Evolutionary conservation across 2,888 invertebrate genomes (phyloP), one percentile per base, ranked within the genome.

Genomic region (Heliconius ethilla): DNA sequence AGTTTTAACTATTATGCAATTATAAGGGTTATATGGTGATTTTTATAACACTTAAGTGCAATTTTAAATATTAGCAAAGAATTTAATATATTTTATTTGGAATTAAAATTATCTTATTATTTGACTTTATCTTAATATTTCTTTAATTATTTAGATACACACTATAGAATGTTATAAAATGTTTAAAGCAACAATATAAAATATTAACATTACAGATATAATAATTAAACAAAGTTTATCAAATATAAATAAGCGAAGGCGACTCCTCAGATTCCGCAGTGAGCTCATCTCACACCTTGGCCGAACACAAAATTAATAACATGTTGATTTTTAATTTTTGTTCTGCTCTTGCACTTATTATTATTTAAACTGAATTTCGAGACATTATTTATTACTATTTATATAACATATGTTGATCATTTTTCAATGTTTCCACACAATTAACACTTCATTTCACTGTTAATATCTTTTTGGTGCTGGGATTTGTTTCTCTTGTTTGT

Each of bases 401-500:
- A 94, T 93, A 94, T 94, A 94, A 93, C 92, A 91, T 94, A 94
- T 94, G 94, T 91, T 92, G 92, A 93, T 92, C 93, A 94, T 94
- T 94, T 93, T 92, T 94, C 94, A 94, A 93, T 93, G 94, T 93
- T 90, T 92, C 92, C 89, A 92, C 89, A 92, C 92, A 92, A 94
- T 94, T 94, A 94, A 94, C 94, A 94, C 94, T 94, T 93, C 92
- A 93, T 93, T 93, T 91, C 89, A 88, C 85, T 88, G 90, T 91
- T 92, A 91, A 91, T 91, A 88, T 92, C 88, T 88, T 91, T 91
- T 90, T 90, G 89, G 89, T 85, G 84, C 83, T 84, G 83, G 83
- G 83, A 84, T 83, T 86, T 91, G 90, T 90, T 89, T 88, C 72
- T 79, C 40, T 76, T 45, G 77, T 65, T 79, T 81, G 76, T 78